Evolutionary conservation across 2,113 vertebrate species (phyloP), one percentile per base, ranked within the genome.

Genomic region (Hemiprocne comata): DNA sequence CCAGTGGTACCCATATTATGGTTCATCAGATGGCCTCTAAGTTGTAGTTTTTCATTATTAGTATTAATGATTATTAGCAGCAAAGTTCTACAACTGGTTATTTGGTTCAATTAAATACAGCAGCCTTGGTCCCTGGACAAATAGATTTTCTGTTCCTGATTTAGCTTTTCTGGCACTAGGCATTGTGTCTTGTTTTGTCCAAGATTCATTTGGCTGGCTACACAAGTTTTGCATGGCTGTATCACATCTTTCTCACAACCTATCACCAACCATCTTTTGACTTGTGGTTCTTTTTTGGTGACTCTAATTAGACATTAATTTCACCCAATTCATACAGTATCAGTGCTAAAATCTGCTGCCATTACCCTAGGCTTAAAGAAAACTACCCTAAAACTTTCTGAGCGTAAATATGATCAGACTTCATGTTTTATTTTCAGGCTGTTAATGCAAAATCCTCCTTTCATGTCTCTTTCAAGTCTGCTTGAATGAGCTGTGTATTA

Each of bases 401-500:
- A 93, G 86, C 85, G 60, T 67, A 96, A 83, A 88, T 87, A 96
- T 48, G 29, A 92, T 90, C 73, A 80, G 26, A 95, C 60, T 85
- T 94, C 51, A 73, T 75, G 62, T 79, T 93, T 79, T 93, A 88
- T 95, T 94, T 97, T 92, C 84, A 79, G 69, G 57, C 20, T 85
- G 96, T 92, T 90, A 83, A 81, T 79, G 57, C 84, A 96, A 95
- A 96, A 85, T 77, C 88, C 73, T 89, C 74, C 85, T 95, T 97
- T 95, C 77, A 89, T 82, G 65, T 92, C 87, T 95, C 50, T 96
- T 97, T 97, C 83, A 95, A 97, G 91, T 96, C 76, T 95, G 90
- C 93, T 89, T 96, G 82, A 96, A 97, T 84, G 85, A 94, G 31
- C 54, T 92, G 51, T 87, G 50, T 94, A 87, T 95, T 95, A 82